Percentiles rank a stretch among this genome's conserved stretches.
Conservation (phyloP, 2,797 vertebrate genomes). For the Apogon talboti region DNA sequence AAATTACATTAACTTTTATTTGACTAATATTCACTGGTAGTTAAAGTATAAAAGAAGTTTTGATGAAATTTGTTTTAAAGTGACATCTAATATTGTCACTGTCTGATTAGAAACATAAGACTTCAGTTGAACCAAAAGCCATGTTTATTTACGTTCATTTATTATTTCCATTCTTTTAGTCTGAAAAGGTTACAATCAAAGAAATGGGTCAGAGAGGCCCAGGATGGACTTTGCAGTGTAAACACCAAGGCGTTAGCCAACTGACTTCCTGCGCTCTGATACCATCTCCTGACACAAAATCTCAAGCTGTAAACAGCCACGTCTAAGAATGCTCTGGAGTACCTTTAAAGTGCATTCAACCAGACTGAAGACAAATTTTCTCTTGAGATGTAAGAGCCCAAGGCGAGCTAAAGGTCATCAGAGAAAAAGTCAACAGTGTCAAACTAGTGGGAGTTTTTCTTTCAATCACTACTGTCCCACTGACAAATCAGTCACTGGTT, state of each 20-base stretch:
- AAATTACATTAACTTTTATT: not conserved
- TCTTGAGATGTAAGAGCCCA: constrained; percentile 49
- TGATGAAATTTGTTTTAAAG: constrained; percentile 4
- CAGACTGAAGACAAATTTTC: constrained; percentile 56
- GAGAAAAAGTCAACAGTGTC: constrained; percentile 9
- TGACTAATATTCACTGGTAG: constrained; percentile 2
- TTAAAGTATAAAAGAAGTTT: not conserved
- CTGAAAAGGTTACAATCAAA: constrained; percentile 32
- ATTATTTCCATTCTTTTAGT: constrained; percentile 11
- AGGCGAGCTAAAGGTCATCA: constrained; percentile 34
- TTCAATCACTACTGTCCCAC: not conserved
- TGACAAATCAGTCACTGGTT: constrained; percentile 1
- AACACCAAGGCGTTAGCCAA: constrained; percentile 82
- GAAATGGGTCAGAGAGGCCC: constrained; percentile 66
- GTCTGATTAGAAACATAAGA: constrained; percentile 8
- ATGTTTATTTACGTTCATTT: constrained; percentile 31
- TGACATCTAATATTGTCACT: constrained; percentile 6
- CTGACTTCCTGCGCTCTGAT: constrained; percentile 80
- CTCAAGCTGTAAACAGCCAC: constrained; percentile 70
- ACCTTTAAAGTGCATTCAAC: constrained; percentile 71
- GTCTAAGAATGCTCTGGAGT: constrained; percentile 59
- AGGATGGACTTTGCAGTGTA: constrained; percentile 63
- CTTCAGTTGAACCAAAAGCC: constrained; percentile 8
- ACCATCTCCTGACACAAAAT: constrained; percentile 76
- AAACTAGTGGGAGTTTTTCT: not conserved